Percentiles rank a stretch among this genome's conserved stretches.
phyloP scores from a whole-genome alignment of 1,140 invertebrate species.

The Zaprionus camerounensis region DNA sequence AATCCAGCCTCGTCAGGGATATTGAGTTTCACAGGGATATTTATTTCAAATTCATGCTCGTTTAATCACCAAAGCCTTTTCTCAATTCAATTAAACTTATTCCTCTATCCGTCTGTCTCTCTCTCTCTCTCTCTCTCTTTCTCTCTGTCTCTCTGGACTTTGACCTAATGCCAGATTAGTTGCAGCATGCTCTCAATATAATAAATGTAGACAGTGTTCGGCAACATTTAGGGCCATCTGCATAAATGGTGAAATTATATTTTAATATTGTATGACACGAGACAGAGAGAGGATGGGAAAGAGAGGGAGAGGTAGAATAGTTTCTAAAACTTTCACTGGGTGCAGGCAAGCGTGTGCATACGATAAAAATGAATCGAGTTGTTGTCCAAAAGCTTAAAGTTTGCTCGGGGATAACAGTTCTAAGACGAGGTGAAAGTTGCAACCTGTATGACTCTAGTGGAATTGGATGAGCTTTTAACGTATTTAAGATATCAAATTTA shows the following conservation, averaged over 20 bases:
- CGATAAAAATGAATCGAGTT: slow-evolving; percentile 27
- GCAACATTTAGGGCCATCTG: slow-evolving; percentile 11
- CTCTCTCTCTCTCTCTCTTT: not conserved
- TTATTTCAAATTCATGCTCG: slow-evolving; percentile 37
- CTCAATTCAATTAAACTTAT: slow-evolving; percentile 38
- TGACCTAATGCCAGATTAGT: slow-evolving; percentile 20
- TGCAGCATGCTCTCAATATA: slow-evolving; percentile 1
- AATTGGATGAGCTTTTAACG: not conserved
- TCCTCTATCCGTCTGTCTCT: not conserved
- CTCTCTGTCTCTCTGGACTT: not conserved
- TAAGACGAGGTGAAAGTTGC: slow-evolving; percentile 6
- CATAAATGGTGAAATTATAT: slow-evolving; percentile 24
- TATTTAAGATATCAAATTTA: not conserved
- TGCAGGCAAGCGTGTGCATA: slow-evolving; percentile 18
- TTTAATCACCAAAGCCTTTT: slow-evolving; percentile 36
- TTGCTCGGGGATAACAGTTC: slow-evolving; percentile 2
- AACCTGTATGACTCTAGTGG: not conserved
- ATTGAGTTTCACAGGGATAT: slow-evolving; percentile 36
- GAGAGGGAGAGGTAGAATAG: not conserved
- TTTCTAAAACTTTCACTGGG: slow-evolving; percentile 2
- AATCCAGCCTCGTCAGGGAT: not conserved
- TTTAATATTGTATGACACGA: slow-evolving; percentile 37
- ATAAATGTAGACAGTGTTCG: not conserved
- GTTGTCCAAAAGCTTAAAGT: slow-evolving; percentile 9
- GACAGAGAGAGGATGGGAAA: not conserved